Evolutionary conservation across 2,888 invertebrate genomes (phyloP).

Genomic region (Pyrrhia umbra): DNA sequence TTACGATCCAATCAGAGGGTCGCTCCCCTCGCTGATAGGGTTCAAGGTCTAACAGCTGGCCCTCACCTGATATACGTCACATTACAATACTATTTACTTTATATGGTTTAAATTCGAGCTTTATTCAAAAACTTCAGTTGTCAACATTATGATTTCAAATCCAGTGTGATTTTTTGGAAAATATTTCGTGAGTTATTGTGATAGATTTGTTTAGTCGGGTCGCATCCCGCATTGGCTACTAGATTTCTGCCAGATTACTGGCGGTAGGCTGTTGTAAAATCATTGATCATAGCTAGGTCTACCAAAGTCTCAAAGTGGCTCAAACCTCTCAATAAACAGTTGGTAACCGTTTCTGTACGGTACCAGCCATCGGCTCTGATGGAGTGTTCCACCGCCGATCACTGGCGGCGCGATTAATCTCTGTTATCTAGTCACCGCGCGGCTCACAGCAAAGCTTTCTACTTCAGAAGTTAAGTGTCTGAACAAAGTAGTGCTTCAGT

Average conservation of each 20-base stretch:
- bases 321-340: not conserved
- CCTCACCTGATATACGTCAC: conserved; percentile 48
- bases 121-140: not conserved
- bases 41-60: conserved; percentile 61
- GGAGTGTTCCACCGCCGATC: conserved; percentile 4
- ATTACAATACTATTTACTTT: conserved; percentile 20
- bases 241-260: no score
- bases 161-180: no score
- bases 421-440: conserved; percentile 29
- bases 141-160: no score
- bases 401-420: conserved; percentile 47
- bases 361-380: conserved; percentile 8
- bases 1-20: conserved; percentile 47
- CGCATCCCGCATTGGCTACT: no score
- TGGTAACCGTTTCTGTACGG: conserved; percentile 36
- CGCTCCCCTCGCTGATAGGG: conserved; percentile 40
- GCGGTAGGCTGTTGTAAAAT: no score
- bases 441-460: conserved; percentile 39
- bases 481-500: conserved; percentile 24
- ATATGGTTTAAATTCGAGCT: not conserved
- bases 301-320: conserved; percentile 4
- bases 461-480: conserved; percentile 47
- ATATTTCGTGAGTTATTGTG: no score
- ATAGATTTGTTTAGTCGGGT: no score
- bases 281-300: not conserved